Base-by-base conservation (phyloP, 2,888 invertebrate species). In the Clivina fossor region DNA sequence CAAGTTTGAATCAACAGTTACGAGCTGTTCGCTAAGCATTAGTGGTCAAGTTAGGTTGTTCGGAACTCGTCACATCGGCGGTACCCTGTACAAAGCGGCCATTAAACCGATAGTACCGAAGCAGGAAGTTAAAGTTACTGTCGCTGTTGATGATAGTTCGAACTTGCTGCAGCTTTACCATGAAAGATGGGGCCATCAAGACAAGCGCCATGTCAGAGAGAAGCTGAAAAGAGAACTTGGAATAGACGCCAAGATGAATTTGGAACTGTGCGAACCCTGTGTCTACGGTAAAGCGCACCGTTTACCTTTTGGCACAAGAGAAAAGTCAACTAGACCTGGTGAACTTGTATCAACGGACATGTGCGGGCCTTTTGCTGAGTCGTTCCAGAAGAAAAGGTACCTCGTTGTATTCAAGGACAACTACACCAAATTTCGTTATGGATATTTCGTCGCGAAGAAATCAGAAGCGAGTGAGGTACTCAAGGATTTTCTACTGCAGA, bases 181-280 rank as follows among this genome's bases (percentile, higher is more conserved):
- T 57, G 65, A 66, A 57, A 63, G 66, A 51, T 68, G 67, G 63
- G 68, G 67, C n/a, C 69, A 68, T 50, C 67, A 67, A 50, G 64
- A 68, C 51, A 69, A 67, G 53, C 60, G 60, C 1, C 62, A 69
- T 51, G 63, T 70, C 11, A 66, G 60, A 60, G 56, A 56, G 8
- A 60, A 61, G 59, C 58, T 69, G 4, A 47, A 67, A 44, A 59
- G 24, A 57, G 60, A 68, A 18, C 54, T 65, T 9, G 58, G 60
- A 11, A 66, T 68, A 20, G 58, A 57, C 7, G 65, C 66, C 1
- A 61, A n/a, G n/a, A 63, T 20, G 41, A 58, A 60, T 19, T 60
- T 38, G 20, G 59, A 66, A 37, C n/a, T 64, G 13, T 65, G 64
- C 58, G 65, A 68, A 43, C 58, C 64, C 4, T 67, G 66, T 48